phyloP scores from a whole-genome alignment of 2,797 vertebrate genomes.

The Macropodus opercularis region DNA sequence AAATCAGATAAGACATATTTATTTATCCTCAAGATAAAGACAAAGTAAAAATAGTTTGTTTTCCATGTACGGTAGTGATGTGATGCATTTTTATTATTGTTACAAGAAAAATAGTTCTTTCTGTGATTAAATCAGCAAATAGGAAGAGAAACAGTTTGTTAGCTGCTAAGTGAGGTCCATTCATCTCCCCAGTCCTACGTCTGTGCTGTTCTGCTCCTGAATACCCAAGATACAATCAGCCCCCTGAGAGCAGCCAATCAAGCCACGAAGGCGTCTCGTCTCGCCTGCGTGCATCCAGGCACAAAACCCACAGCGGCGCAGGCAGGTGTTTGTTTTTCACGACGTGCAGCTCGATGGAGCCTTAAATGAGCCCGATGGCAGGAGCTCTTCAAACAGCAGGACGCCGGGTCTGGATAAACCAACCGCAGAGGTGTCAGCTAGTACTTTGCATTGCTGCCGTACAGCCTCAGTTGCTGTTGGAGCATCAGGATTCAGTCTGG shows the following conservation, averaged over 20 bases:
- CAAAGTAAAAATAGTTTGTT: conserved; percentile 21
- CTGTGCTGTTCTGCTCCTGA: conserved; percentile 13
- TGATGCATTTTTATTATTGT: conserved; percentile 27
- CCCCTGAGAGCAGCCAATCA: conserved; percentile 26
- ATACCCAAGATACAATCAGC: conserved; percentile 19
- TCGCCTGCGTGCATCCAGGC: conserved; percentile 2
- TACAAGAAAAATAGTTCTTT: conserved; percentile 5
- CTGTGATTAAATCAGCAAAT: background rate
- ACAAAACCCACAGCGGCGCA: conserved; percentile 49
- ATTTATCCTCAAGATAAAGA: conserved; percentile 44
- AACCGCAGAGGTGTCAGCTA: no score
- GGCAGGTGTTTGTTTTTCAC: conserved; percentile 64
- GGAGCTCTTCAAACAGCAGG: conserved; percentile 64
- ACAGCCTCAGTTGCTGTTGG: no score
- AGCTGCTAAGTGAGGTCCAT: background rate
- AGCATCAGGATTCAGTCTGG: no score
- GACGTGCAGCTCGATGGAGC: conserved; percentile 47
- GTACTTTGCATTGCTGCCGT: no score
- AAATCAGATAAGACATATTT: conserved; percentile 51
- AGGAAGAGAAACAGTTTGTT: background rate
- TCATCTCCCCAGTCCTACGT: background rate
- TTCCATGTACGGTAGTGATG: conserved; percentile 30
- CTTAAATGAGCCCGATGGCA: conserved; percentile 38
- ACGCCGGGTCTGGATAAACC: conserved; percentile 58
- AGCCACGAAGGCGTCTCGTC: conserved; percentile 35